Evolutionary conservation across 2,797 vertebrate species (phyloP).

Genomic region (Chiloscyllium punctatum): DNA sequence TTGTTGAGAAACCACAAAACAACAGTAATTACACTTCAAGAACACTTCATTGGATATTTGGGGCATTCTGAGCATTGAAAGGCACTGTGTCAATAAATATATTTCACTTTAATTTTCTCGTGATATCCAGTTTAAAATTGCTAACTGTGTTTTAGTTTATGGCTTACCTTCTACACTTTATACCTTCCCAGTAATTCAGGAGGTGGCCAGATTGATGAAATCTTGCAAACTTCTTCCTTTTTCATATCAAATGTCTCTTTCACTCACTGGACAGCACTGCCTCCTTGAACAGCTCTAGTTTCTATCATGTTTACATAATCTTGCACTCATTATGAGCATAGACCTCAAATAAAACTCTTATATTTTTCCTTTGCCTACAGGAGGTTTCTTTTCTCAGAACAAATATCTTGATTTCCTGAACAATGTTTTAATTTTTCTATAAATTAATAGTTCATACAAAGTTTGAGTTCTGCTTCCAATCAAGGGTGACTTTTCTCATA

Average conservation of each 20-base stretch:
- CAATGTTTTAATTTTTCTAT: neutral
- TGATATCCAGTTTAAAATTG: neutral
- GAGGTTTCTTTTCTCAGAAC: neutral
- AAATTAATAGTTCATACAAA: neutral
- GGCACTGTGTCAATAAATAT: neutral
- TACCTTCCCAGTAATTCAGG: neutral
- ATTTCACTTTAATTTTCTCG: neutral
- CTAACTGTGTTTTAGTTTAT: neutral
- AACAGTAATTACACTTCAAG: neutral
- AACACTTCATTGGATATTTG: neutral
- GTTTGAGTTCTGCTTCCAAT: neutral
- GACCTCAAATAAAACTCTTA: neutral
- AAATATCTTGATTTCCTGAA: neutral
- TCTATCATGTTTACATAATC: neutral
- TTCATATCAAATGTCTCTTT: neutral
- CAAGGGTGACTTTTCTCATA: neutral
- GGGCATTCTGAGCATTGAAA: neutral
- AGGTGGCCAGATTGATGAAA: neutral
- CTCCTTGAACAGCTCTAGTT: neutral
- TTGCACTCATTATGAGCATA: neutral
- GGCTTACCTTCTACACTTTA: neutral
- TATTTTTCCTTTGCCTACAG: neutral
- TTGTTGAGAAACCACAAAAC: neutral
- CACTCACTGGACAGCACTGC: neutral
- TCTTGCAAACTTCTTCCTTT: neutral